Evolutionary conservation across 2,888 invertebrate species (phyloP).

Genomic region (Nomada fabriciana): DNA sequence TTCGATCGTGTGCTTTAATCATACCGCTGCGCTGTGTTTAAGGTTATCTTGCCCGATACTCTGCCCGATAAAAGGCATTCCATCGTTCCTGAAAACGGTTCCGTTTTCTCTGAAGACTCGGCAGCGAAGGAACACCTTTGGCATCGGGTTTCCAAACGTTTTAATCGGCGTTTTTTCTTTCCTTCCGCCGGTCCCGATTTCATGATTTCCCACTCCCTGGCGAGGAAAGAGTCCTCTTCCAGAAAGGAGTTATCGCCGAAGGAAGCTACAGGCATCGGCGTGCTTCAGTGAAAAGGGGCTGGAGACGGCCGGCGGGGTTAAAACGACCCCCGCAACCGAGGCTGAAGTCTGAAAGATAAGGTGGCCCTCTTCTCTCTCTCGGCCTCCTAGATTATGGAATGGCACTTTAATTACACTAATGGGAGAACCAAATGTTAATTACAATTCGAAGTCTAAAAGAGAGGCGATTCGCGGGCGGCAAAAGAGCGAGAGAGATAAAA

Average conservation of each 20-base stretch:
- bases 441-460: slow-evolving; percentile 89
- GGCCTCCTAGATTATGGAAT: slow-evolving; percentile 87
- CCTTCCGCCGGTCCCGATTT: slow-evolving; percentile 35
- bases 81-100: slow-evolving; percentile 17
- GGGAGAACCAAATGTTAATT: slow-evolving; percentile 91
- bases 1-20: not conserved
- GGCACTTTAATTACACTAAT: slow-evolving; percentile 92
- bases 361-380: slow-evolving; percentile 78
- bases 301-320: slow-evolving; percentile 70
- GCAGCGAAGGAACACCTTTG: slow-evolving; percentile 19
- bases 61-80: not conserved
- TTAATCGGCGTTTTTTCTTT: slow-evolving; percentile 74
- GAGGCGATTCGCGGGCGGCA: slow-evolving; percentile 83
- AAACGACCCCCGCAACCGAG: slow-evolving; percentile 76
- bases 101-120: slow-evolving; percentile 3
- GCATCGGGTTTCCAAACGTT: slow-evolving; percentile 71
- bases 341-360: slow-evolving; percentile 85
- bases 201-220: slow-evolving; percentile 42
- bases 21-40: not conserved
- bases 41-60: not conserved
- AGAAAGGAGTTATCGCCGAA: slow-evolving; percentile 80
- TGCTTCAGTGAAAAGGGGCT: slow-evolving; percentile 68
- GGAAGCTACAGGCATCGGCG: slow-evolving; percentile 75
- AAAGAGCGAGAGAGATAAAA: slow-evolving; percentile 68
- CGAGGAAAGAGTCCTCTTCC: slow-evolving; percentile 62